phyloP scores from a whole-genome alignment of 1,140 invertebrate species.

The Drosophila subobscura region DNA sequence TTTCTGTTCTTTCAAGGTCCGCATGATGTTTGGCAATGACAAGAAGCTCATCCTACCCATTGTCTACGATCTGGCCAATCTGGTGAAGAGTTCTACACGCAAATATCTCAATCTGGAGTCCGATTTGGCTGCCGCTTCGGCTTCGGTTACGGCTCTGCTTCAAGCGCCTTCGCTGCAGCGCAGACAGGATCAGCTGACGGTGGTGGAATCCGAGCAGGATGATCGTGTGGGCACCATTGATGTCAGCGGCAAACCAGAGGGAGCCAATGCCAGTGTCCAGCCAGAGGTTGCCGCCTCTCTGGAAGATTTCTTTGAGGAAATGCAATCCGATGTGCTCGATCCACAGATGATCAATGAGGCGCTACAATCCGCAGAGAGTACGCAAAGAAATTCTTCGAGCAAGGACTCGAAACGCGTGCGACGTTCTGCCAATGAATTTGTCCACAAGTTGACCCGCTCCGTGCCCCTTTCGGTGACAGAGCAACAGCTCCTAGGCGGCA shows the following conservation, averaged over 20 bases:
- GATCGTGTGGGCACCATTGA: conserved; percentile 63
- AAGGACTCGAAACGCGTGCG: conserved; percentile 36
- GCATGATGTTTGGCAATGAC: conserved; percentile 85
- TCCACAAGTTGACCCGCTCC: conserved; percentile 72
- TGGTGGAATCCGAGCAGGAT: conserved; percentile 49
- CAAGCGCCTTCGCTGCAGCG: conserved; percentile 25
- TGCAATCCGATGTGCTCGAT: conserved; percentile 70
- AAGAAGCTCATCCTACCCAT: conserved; percentile 87
- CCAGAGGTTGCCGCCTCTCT: conserved; percentile 10
- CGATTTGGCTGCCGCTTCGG: conserved; percentile 76
- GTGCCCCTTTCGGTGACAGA: conserved; percentile 68
- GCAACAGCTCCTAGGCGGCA: conserved; percentile 59
- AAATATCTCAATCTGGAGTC: conserved; percentile 81
- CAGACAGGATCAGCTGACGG: conserved; percentile 50
- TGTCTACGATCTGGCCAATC: conserved; percentile 87
- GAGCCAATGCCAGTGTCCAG: neutral
- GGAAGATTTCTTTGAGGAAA: conserved; percentile 72
- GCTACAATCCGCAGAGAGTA: conserved; percentile 18
- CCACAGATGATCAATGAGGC: conserved; percentile 78
- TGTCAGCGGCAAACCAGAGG: conserved; percentile 19
- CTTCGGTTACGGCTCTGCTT: conserved; percentile 18
- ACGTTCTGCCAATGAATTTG: conserved; percentile 63
- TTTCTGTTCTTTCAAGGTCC: conserved; percentile 80
- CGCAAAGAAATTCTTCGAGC: conserved; percentile 1
- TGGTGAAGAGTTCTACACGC: conserved; percentile 84